Base-by-base conservation (phyloP, 1,140 invertebrate genomes). In the Trypoxylus dichotomus region DNA sequence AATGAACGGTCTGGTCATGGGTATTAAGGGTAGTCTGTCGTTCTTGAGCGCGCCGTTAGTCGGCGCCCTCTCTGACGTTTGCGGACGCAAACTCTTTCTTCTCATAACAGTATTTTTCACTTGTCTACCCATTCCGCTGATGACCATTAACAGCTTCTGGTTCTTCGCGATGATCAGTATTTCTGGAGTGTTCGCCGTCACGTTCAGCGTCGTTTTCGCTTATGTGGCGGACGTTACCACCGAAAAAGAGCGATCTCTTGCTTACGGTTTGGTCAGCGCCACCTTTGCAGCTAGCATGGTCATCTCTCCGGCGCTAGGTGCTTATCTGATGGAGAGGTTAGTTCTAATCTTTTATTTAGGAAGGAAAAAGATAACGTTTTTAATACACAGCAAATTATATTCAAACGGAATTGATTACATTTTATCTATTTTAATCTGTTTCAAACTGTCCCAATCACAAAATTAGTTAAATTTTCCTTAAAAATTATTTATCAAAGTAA, bases 201-300 rank as follows among this genome's bases (percentile, higher is more conserved):
- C 98, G 60, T 99, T 99, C 87, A 97, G 95, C 74, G 97, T 99
- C 77, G 97, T 99, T 27, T 99, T 99, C 89, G 98, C 98, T 21
- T 99, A 99, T 88, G 98, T 99, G 77, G 98, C 98, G 43, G 98
- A 99, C 89, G 97, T 99, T n/a, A 99, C 98, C 25, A 96, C 97
- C 80, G 96, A 99, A 83, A 93, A 95, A 83, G 97, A 99, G 86
- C 90, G 98, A 75, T 97, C 96, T 83, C 91, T 95, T 76, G 98
- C 98, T 11, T 99, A 99, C 89, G 98, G 98, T 75, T 89, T 99
- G 83, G 97, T 98, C 81, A 88, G 89, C 86, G 98, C 98, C 10
- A 99, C 98, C 76, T 99, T 99, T 90, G 98, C 98, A 10, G 98
- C 98, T 74, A 98, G 97, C 85, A 93, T 99, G 90, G 97, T 92